Base-by-base conservation (phyloP, 2,888 invertebrate genomes). In the Cetonia aurata region DNA sequence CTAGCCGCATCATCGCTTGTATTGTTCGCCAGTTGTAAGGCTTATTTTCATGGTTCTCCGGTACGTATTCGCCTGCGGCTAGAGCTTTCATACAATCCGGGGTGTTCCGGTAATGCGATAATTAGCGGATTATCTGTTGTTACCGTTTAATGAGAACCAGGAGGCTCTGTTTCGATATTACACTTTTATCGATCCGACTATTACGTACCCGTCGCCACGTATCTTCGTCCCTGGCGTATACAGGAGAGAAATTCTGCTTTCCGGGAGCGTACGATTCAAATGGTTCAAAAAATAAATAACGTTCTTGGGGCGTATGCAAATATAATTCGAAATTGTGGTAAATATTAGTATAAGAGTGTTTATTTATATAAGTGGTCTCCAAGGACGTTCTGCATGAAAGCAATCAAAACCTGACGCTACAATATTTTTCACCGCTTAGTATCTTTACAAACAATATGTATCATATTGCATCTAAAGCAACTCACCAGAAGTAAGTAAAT, bases 1-100 rank as follows among this genome's bases (percentile, higher is more conserved):
- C 73, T 75, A 72, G 74, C 72, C 72, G 73, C 70, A 72, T 69
- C 72, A 75, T 75, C 74, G 74, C 71, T 62, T 75, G 69, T 67
- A 75, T 75, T 75, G 73, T 73, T 73, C 62, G 50, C 46, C 37
- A 50, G 48, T 50, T 65, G 48, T 65, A 65, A 50, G 50, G 62
- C 50, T 41, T 65, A 50, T 41, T 65, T 65, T 17, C 50, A 6
- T 13, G n/a, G 33, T n/a, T 50, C 33, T 15, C 37, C 37, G 37
- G 8, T 37, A 50, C n/a, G 17, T 50, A 50, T 50, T 33, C 19
- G 62, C 50, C 33, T 52, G 41, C 15, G 62, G 33, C 13, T 13
- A 17, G 42, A 12, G 50, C 62, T 65, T 65, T 65, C 62, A 65
- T 65, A 50, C 33, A 65, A 65, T 37, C 62, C 50, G 33, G 50